phyloP scores from a whole-genome alignment of 2,888 invertebrate species.

The Acrobasis consociella region DNA sequence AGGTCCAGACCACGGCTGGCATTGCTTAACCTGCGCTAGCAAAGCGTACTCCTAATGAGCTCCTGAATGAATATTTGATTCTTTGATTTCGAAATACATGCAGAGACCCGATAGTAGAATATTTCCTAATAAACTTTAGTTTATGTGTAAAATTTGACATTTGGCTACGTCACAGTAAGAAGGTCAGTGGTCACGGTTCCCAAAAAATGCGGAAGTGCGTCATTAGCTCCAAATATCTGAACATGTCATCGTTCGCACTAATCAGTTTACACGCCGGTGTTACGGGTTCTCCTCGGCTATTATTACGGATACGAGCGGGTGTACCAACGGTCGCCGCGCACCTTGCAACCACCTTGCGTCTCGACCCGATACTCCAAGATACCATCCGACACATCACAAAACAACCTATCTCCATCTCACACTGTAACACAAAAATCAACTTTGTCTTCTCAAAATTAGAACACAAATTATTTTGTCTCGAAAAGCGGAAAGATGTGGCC shows the following conservation, averaged over 20 bases:
- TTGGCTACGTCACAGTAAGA: no score
- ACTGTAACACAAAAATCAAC: constrained; percentile 24
- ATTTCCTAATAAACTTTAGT: no score
- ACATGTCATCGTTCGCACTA: constrained; percentile 54
- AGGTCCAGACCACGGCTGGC: no score
- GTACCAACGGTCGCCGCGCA: constrained; percentile 70
- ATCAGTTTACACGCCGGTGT: constrained; percentile 72
- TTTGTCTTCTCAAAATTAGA: constrained; percentile 7
- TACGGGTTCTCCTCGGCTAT: constrained; percentile 49
- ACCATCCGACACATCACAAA: constrained; percentile 52
- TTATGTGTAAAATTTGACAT: no score
- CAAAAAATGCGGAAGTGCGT: constrained; percentile 28
- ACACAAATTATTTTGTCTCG: constrained; percentile 17
- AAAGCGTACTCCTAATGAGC: no score
- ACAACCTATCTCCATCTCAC: constrained; percentile 36
- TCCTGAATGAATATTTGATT: no score
- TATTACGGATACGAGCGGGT: constrained; percentile 53
- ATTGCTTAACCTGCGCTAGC: no score
- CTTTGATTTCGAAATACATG: no score
- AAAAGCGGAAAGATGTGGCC: constrained; percentile 66
- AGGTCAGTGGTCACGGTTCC: background rate
- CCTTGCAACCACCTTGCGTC: constrained; percentile 80
- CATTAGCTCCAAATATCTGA: constrained; percentile 32
- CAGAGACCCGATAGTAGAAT: no score
- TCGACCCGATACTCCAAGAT: constrained; percentile 69